These are phyloP conservation scores for Manacus vitellinus DNA, from an alignment of 2,113 vertebrate species.

Conservation along the genomic window DNA sequence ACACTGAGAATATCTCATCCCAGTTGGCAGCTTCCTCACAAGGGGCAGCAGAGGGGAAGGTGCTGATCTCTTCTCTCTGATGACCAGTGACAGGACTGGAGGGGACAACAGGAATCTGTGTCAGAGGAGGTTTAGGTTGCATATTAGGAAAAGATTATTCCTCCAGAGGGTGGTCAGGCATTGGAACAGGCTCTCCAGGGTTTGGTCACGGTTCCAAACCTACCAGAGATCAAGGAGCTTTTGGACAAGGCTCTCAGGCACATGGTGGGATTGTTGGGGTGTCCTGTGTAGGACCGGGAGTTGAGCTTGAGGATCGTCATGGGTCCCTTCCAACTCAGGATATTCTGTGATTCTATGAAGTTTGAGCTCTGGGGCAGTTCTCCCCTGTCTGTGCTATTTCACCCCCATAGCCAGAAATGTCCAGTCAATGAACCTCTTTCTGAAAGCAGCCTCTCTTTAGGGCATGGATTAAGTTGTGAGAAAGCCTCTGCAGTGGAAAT, in stretches of 20 bases:
- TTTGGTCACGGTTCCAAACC: neutral
- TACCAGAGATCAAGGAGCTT: neutral
- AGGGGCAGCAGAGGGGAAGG: neutral
- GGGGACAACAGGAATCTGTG: neutral
- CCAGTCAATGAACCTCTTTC: neutral
- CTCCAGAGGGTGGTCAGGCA: neutral
- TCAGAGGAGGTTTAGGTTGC: neutral
- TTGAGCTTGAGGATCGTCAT: too few species aligned
- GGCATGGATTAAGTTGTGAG: neutral
- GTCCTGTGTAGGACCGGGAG: neutral
- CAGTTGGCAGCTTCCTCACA: neutral
- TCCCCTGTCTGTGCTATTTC: neutral
- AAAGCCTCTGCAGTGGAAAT: neutral
- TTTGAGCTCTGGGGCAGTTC: accelerated
- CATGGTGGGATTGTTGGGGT: neutral
- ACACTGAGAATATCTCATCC: neutral
- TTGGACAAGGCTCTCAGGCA: neutral
- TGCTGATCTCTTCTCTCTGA: neutral
- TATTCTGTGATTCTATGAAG: neutral
- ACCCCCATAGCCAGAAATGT: neutral
- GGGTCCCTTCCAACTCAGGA: neutral
- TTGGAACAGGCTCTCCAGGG: neutral
- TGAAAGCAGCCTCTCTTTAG: neutral
- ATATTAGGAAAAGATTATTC: neutral
- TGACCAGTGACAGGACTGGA: neutral